Base-by-base conservation (phyloP, 2,797 vertebrate species). In the Pipistrellus pipistrellus region DNA sequence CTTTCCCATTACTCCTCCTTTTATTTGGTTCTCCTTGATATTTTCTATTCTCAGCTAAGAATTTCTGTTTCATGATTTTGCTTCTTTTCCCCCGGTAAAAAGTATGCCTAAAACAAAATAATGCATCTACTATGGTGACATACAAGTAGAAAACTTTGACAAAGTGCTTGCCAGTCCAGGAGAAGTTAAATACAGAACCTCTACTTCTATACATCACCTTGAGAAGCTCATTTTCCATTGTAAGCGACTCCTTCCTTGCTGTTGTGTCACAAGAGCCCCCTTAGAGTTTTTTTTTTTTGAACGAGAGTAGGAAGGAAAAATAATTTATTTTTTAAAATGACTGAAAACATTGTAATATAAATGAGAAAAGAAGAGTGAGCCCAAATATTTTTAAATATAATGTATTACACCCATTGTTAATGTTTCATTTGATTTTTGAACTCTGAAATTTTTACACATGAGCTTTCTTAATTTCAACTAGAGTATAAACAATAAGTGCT, bases 21-120 rank as follows among this genome's bases (percentile, higher is more conserved):
- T 59, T 13, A 66, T n/a, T 88, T 73, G 13, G 18, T 21, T 91
- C 35, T 80, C 27, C 21, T n/a, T 73, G 27, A 30, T 68, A 59
- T 23, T 21, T 59, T 35, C 23, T 64, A 38, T 84, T 93, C 32
- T 38, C 64, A 59, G 46, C 2, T 57, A 23, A 72, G 18, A 76
- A 27, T 90, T 27, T 81, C 12, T 35, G 32, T 57, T 89, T 94
- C 23, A 53, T 89, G 44, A 84, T 84, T 82, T 82, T 88, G 48
- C 10, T 55, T 71, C 51, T 9, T 85, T 71, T 57, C 46, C 9
- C 9, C 10, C 51, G 41, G 3, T 9, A 46, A 12, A 4, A 55
- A 4, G 23, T 21, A 48, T 4, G 4, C 30, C 23, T 89, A 48
- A 30, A 17, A 13, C 38, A 14, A 94, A 84, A 18, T 76, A 55